Evolutionary conservation across 2,113 vertebrate genomes (phyloP).

Genomic region (Aepyceros melampus): DNA sequence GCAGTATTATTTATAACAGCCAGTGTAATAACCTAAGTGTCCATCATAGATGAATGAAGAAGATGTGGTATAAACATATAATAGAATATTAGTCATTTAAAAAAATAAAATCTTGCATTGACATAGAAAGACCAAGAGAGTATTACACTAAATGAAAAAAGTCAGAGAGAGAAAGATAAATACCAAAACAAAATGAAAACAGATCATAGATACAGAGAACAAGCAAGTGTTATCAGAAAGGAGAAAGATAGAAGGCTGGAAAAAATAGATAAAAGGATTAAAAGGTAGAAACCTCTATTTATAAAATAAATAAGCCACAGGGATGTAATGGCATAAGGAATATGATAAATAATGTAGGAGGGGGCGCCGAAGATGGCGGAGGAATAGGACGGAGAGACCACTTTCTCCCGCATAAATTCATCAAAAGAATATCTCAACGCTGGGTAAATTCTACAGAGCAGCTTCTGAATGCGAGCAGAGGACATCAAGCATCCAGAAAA

Average conservation of each 20-base stretch:
- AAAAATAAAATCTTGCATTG: neutral
- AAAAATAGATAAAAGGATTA: neutral
- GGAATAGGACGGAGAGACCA: too few relatives aligned
- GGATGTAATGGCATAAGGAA: neutral
- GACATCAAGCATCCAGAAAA: too few relatives aligned
- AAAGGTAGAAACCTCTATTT: neutral
- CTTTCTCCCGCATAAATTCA: too few relatives aligned
- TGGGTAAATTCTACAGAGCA: too few relatives aligned
- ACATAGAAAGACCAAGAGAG: neutral
- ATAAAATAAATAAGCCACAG: neutral
- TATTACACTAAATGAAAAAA: neutral
- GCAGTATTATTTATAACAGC: neutral
- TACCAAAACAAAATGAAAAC: neutral
- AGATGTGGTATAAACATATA: neutral
- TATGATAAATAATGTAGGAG: neutral
- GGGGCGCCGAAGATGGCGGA: too few relatives aligned
- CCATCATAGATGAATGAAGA: neutral
- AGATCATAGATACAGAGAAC: neutral
- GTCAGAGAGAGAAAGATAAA: neutral
- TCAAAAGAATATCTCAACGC: too few relatives aligned
- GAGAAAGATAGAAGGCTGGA: neutral
- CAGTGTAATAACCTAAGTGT: neutral
- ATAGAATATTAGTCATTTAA: neutral
- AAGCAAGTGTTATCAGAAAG: too few relatives aligned
- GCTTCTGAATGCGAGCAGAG: too few relatives aligned